Evolutionary conservation across 1,140 invertebrate genomes (phyloP).

Genomic region (Papilio aristodemus): DNA sequence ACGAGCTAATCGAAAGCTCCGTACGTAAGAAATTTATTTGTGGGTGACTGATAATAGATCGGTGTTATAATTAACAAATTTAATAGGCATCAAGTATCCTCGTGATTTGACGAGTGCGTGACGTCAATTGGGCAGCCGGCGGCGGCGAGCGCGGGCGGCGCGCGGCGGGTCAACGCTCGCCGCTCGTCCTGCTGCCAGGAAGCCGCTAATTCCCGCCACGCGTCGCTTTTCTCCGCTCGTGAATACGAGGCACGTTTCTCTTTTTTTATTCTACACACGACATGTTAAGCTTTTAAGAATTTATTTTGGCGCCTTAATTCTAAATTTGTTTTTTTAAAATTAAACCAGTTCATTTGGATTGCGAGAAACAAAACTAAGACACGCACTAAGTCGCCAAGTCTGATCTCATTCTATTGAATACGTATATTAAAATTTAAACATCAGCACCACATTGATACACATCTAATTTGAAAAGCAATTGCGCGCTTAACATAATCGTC

Average conservation of each 20-base stretch:
- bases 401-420: too few species aligned
- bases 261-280: constrained; percentile 34
- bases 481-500: too few species aligned
- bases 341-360: background rate
- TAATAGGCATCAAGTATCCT: constrained; percentile 17
- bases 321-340: background rate
- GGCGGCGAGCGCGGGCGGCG: constrained; percentile 26
- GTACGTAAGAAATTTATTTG: background rate
- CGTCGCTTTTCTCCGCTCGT: constrained; percentile 53
- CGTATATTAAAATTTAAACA: too few species aligned
- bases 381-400: too few species aligned
- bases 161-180: constrained; percentile 57
- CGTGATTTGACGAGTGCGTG: constrained; percentile 32
- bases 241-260: constrained; percentile 45
- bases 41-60: background rate
- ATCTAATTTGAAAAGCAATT: too few species aligned
- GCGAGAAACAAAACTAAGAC: too few species aligned
- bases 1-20: background rate
- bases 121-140: constrained; percentile 37
- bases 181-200: constrained; percentile 63
- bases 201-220: constrained; percentile 70
- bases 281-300: constrained; percentile 15
- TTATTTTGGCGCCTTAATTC: background rate
- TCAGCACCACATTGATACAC: too few species aligned
- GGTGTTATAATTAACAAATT: constrained; percentile 19